Evolutionary conservation across 2,888 invertebrate species (phyloP).

Genomic region (Nomada lathburiana): DNA sequence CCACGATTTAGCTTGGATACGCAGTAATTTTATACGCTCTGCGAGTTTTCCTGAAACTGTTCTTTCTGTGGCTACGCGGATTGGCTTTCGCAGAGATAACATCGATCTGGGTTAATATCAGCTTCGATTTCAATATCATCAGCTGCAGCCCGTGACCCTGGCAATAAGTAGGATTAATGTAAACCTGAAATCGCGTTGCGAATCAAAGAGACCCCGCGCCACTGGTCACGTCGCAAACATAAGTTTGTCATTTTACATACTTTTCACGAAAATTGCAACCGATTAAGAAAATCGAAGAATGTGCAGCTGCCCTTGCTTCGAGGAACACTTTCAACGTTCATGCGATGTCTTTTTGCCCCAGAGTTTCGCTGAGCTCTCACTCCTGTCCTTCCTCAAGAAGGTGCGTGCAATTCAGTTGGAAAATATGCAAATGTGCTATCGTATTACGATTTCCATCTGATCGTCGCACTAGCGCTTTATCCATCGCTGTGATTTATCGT

Average conservation of each 20-base stretch:
- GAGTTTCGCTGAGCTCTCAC: no score
- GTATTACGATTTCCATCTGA: neutral
- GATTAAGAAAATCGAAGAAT: neutral
- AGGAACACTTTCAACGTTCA: neutral
- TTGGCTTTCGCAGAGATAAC: neutral
- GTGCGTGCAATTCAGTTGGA: neutral
- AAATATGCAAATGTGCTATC: neutral
- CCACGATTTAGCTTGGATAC: no score
- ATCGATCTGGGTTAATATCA: neutral
- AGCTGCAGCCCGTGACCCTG: no score
- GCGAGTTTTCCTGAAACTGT: constrained; percentile 2
- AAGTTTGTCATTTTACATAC: no score
- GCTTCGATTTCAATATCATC: neutral
- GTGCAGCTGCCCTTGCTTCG: neutral
- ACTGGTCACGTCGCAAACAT: no score
- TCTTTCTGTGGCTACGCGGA: neutral
- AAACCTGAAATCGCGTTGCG: no score
- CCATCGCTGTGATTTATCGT: neutral
- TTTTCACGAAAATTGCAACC: no score
- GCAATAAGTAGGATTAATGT: no score
- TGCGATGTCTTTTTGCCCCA: neutral
- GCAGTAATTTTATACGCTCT: neutral
- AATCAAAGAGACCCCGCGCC: neutral
- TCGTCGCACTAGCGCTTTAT: neutral
- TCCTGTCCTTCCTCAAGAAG: no score